Evolutionary conservation across 2,888 invertebrate species (phyloP).

Genomic region (Fragum fragum): DNA sequence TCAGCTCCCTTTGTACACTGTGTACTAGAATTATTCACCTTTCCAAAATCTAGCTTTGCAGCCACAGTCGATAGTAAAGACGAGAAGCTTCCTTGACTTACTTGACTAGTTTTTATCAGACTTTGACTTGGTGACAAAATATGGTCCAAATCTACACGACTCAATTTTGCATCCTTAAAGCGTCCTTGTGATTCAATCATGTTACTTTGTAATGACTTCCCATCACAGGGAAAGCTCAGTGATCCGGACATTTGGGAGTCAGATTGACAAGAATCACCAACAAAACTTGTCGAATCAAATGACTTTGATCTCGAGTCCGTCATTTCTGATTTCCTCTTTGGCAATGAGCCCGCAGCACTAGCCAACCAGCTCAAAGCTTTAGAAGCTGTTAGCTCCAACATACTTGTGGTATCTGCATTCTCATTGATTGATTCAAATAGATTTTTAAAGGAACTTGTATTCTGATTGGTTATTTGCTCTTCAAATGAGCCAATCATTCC

Average conservation of each 20-base stretch:
- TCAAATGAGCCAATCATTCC: conserved; percentile 59
- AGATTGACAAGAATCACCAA: conserved; percentile 51
- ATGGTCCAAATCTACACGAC: conserved; percentile 58
- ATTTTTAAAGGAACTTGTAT: conserved; percentile 24
- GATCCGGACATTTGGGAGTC: conserved; percentile 50
- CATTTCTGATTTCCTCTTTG: conserved; percentile 36
- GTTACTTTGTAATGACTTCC: conserved; percentile 24
- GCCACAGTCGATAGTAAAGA: conserved; percentile 58
- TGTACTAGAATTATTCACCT: conserved; percentile 33
- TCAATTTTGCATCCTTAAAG: conserved; percentile 60
- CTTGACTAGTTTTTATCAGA: conserved; percentile 46
- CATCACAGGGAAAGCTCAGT: conserved; percentile 38
- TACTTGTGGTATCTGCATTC: conserved; percentile 46
- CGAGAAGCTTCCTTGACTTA: conserved; percentile 49
- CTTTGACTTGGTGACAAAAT: conserved; percentile 60
- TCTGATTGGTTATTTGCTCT: conserved; percentile 58
- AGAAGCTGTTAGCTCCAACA: conserved; percentile 62
- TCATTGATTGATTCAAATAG: conserved; percentile 46
- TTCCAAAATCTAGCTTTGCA: conserved; percentile 53
- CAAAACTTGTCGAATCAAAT: conserved; percentile 43
- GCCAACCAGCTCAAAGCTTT: conserved; percentile 66
- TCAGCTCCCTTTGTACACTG: background rate
- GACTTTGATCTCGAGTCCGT: conserved; percentile 45
- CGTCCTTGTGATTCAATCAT: conserved; percentile 32
- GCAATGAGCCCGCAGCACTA: conserved; percentile 53